Conservation (phyloP, 2,797 vertebrate genomes). For the Hypotaenidia okinawae region DNA sequence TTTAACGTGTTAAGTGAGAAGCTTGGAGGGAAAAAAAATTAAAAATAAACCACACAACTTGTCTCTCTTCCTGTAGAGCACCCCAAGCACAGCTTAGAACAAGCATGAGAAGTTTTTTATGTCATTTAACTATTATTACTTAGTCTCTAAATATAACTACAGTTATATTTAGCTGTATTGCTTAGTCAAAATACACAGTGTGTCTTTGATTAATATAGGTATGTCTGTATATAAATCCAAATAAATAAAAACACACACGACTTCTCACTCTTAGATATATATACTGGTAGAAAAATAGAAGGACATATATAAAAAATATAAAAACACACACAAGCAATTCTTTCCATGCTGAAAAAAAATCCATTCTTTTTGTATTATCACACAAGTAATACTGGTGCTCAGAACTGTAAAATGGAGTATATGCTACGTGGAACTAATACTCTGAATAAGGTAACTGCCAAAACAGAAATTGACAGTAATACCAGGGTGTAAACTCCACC, state of each 20-base stretch:
- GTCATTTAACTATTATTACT: background rate
- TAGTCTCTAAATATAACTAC: background rate
- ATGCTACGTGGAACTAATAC: background rate
- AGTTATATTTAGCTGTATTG: background rate
- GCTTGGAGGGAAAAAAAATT: background rate
- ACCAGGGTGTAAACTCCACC: background rate
- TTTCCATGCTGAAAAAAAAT: background rate
- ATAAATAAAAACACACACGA: background rate
- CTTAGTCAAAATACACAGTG: too few relatives aligned
- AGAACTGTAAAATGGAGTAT: background rate
- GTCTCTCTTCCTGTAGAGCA: background rate
- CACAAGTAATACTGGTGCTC: background rate
- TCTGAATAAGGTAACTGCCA: background rate
- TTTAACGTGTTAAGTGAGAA: background rate
- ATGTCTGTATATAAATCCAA: background rate
- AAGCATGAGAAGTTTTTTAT: background rate
- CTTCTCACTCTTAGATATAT: background rate
- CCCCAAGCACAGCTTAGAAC: background rate
- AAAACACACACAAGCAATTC: background rate
- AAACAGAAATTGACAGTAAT: background rate
- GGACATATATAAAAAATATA: background rate
- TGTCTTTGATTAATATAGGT: too few relatives aligned
- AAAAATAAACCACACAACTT: background rate
- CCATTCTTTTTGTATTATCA: background rate
- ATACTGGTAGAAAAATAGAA: background rate